Evolutionary conservation across 2,797 vertebrate genomes (phyloP).

Genomic region (Petrocephalus schoutedeni): DNA sequence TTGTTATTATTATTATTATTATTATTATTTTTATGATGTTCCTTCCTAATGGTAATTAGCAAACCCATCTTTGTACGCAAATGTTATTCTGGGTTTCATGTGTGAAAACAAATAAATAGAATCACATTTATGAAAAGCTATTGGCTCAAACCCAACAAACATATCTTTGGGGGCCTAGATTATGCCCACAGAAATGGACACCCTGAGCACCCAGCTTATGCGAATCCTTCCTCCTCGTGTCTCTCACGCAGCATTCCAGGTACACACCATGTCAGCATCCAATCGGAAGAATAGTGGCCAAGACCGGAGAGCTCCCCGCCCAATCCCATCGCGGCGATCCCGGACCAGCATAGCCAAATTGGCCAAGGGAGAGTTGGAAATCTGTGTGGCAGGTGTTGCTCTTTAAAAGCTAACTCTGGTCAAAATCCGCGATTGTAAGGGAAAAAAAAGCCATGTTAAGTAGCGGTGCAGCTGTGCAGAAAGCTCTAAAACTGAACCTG

Average conservation of each 20-base stretch:
- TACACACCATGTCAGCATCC: slow-evolving; percentile 35
- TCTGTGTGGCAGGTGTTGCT: slow-evolving; percentile 17
- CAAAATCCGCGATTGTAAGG: slow-evolving; percentile 7
- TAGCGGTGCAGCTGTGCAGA: not conserved
- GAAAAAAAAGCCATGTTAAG: not conserved
- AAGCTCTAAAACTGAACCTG: not conserved
- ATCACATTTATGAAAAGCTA: not conserved
- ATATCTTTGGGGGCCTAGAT: slow-evolving; percentile 69
- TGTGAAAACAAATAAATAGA: not conserved
- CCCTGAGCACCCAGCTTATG: slow-evolving; percentile 65
- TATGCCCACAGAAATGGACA: slow-evolving; percentile 70
- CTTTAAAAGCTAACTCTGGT: slow-evolving; percentile 20
- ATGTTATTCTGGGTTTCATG: not conserved
- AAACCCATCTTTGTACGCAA: not conserved
- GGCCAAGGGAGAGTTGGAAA: not conserved
- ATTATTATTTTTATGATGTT: not conserved
- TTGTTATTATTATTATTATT: not conserved
- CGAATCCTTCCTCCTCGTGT: slow-evolving; percentile 63
- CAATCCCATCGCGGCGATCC: not conserved
- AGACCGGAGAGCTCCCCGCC: not conserved
- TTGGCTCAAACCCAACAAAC: slow-evolving; percentile 67
- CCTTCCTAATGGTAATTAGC: not conserved
- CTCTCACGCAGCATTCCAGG: slow-evolving; percentile 74
- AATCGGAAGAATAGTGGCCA: not conserved
- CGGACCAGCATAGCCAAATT: not conserved